These are phyloP conservation scores for Agrochola litura DNA, from an alignment of 2,888 invertebrate species.

Conservation along the genomic window DNA sequence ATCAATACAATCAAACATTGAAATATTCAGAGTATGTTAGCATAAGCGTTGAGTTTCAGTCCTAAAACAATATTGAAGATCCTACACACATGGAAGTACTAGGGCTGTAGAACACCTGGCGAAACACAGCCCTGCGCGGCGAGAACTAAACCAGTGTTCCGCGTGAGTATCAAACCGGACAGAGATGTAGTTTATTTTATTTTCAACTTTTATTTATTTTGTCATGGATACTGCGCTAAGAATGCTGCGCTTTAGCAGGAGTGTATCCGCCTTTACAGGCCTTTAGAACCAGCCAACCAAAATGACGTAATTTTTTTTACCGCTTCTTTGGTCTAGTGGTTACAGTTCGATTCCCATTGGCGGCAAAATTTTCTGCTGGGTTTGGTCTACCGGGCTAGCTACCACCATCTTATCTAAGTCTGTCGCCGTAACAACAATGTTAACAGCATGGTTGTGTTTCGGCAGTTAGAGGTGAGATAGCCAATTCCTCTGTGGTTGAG, in stretches of 20 bases:
- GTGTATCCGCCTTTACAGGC: neutral
- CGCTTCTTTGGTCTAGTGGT: no score
- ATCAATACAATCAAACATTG: constrained; percentile 37
- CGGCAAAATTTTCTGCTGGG: no score
- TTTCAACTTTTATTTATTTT: neutral
- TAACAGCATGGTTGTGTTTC: no score
- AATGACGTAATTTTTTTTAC: neutral
- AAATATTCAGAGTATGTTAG: constrained; percentile 29
- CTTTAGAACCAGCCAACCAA: no score
- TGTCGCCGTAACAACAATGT: no score
- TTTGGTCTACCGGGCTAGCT: no score
- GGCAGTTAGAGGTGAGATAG: no score
- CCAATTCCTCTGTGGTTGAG: no score
- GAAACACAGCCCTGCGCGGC: neutral
- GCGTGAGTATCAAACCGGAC: neutral
- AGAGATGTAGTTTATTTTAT: neutral
- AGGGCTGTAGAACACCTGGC: neutral
- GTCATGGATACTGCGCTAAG: no score
- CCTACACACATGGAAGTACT: neutral
- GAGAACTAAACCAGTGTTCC: neutral
- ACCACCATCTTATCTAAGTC: no score
- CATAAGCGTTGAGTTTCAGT: constrained; percentile 32
- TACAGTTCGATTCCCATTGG: no score
- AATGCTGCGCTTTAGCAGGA: neutral
- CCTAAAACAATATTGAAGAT: constrained; percentile 62